phyloP scores from a whole-genome alignment of 1,140 invertebrate genomes.

The Cotesia glomerata region DNA sequence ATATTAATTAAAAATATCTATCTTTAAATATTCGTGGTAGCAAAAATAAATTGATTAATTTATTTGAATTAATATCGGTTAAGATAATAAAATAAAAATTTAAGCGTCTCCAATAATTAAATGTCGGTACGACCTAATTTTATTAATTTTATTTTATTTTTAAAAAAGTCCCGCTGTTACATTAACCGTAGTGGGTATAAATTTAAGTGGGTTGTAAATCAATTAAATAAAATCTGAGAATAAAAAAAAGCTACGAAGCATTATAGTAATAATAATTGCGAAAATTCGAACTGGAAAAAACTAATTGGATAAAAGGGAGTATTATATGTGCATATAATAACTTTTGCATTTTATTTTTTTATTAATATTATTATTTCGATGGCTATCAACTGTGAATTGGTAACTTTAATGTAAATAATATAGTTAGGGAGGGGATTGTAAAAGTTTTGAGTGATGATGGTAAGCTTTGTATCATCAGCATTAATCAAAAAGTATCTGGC shows the following conservation, averaged over 20 bases:
- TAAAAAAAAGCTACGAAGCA: conserved; percentile 6
- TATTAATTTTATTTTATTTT: not conserved
- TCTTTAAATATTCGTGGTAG: no score
- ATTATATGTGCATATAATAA: not conserved
- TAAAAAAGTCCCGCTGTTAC: not conserved
- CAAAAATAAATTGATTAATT: no score
- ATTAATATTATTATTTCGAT: not conserved
- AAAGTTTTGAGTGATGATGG: no score
- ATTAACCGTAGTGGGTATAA: not conserved
- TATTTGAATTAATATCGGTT: no score
- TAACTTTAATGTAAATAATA: no score
- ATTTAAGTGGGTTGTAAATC: conserved; percentile 11
- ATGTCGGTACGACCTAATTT: no score
- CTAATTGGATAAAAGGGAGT: conserved; percentile 7
- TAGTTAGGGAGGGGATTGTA: no score
- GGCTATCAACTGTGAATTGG: not conserved
- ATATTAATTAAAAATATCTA: no score
- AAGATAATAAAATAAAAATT: no score
- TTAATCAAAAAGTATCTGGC: not conserved
- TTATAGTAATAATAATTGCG: conserved; percentile 12
- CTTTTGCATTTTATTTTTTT: not conserved
- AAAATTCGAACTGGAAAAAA: not conserved
- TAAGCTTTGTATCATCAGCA: not conserved
- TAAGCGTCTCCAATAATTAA: no score
- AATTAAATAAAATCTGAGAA: conserved; percentile 12